A percentile compares a stretch with the other conserved stretches of the same genome.
phyloP scores from a whole-genome alignment of 1,140 invertebrate species.

The Oryzaephilus surinamensis region DNA sequence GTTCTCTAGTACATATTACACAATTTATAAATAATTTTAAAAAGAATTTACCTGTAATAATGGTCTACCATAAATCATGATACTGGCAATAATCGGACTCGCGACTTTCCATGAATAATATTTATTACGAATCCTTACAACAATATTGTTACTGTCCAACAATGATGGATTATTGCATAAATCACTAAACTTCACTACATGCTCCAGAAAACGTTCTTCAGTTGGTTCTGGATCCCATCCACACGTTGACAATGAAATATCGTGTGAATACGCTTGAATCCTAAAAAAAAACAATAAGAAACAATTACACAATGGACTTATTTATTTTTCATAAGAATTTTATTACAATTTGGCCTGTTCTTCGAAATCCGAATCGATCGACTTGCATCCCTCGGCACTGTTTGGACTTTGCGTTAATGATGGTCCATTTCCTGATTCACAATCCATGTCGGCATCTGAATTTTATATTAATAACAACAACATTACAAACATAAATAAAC shows the following conservation, averaged over 20 bases:
- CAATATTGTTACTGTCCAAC: slow-evolving; percentile 72
- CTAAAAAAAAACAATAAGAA: neutral
- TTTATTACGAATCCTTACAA: slow-evolving; percentile 78
- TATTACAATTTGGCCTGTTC: slow-evolving; percentile 42
- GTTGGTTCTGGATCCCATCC: slow-evolving; percentile 58
- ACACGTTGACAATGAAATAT: slow-evolving; percentile 68
- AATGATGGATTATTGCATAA: slow-evolving; percentile 70
- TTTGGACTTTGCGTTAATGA: slow-evolving; percentile 89
- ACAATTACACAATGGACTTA: no score
- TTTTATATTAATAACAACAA: slow-evolving; percentile 27
- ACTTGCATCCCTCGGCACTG: slow-evolving; percentile 70
- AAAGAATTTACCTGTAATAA: slow-evolving; percentile 48
- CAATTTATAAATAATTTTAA: neutral
- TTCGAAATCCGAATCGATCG: slow-evolving; percentile 71
- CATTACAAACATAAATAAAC: slow-evolving; percentile 20
- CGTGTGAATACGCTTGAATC: slow-evolving; percentile 23
- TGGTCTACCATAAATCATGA: slow-evolving; percentile 71
- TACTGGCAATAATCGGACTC: slow-evolving; percentile 74
- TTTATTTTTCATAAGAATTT: no score
- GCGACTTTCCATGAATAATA: slow-evolving; percentile 84
- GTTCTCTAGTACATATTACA: no score
- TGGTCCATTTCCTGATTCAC: slow-evolving; percentile 88
- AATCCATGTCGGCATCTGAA: slow-evolving; percentile 71
- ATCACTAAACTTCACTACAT: slow-evolving; percentile 71
- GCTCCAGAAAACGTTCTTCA: slow-evolving; percentile 61